Base-by-base conservation (phyloP, 2,113 vertebrate species). In the Daphoenositta chrysoptera region DNA sequence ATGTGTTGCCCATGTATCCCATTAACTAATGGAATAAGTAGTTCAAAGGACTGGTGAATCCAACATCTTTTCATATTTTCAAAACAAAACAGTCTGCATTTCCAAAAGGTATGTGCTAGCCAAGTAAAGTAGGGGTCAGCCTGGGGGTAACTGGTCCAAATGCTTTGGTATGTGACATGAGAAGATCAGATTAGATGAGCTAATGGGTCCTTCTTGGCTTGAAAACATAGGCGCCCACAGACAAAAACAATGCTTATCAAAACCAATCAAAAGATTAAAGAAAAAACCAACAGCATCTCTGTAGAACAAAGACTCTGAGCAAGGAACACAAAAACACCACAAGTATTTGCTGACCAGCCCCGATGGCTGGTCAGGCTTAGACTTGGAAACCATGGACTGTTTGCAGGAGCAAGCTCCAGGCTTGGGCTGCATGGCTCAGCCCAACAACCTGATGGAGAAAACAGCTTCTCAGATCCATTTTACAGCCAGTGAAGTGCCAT, bases 221-320 rank as follows among this genome's bases (percentile, higher is more conserved):
- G 75, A 69, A 96, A 93, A 94, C 85, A 72, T 42, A 61, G 66
- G 79, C 37, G 0, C 65, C 96, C 90, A 89, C 85, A 90, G 92
- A 95, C 76, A 90, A 96, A 95, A 96, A 95, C 95, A 95, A 92
- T 47, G 90, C 56, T 97, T 95, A 95, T 96, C 96, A 95, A 96
- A 96, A 95, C 27, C 76, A 95, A 94, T 95, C 94, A 93, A 56
- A 83, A 95, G 91, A 96, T 91, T 91, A 94, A 83, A 94, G 86
- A 92, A 88, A 92, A 93, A 95, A 85, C 4, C 71, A 95, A 81
- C 90, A 90, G 82, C 87, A 93, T 81, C 92, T 73, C 93, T 45
- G 35, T 3, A 95, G 64, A 94, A 85, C 92, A 96, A 93, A 96
- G 69, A 60, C 76, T 66, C 68, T 77, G 24, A 58, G 76, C 2